Evolutionary conservation across 2,797 vertebrate species (phyloP).

Genomic region (Helicolenus hilgendorfi): DNA sequence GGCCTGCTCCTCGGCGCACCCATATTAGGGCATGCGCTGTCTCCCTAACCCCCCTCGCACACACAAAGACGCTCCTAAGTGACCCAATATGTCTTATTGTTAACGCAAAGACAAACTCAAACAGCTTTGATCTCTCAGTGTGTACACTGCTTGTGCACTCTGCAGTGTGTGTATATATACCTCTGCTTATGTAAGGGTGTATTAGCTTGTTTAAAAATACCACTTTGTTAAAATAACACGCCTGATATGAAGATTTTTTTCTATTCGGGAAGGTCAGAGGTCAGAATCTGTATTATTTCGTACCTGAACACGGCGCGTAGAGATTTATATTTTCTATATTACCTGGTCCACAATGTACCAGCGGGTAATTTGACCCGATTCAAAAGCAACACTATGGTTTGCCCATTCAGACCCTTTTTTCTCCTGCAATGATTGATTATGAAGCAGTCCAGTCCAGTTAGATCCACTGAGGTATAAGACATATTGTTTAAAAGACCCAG

Average conservation of each 20-base stretch:
- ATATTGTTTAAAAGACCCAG: background rate
- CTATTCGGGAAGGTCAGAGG: slow-evolving; percentile 5
- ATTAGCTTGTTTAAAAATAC: slow-evolving; percentile 65
- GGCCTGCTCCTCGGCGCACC: slow-evolving; percentile 76
- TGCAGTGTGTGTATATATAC: slow-evolving; percentile 33
- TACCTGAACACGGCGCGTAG: background rate
- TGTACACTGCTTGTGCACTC: slow-evolving; percentile 49
- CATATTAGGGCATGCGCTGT: slow-evolving; percentile 84
- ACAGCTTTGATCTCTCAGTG: slow-evolving; percentile 64
- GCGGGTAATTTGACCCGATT: background rate
- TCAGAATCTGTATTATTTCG: slow-evolving; percentile 10
- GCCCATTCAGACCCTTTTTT: background rate
- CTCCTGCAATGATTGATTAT: background rate
- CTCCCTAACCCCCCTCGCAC: slow-evolving; percentile 29
- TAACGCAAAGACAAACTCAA: slow-evolving; percentile 66
- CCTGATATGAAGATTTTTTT: slow-evolving; percentile 2
- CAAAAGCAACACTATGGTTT: background rate
- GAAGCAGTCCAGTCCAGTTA: background rate
- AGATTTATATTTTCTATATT: background rate
- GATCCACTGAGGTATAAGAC: background rate
- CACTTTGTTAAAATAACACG: slow-evolving; percentile 23
- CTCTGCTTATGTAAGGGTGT: slow-evolving; percentile 47
- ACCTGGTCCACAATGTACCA: background rate
- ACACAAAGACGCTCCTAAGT: slow-evolving; percentile 65
- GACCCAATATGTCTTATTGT: slow-evolving; percentile 70